Percentiles rank a stretch among this genome's conserved stretches.
These are phyloP conservation scores for Harpalus rufipes DNA, from an alignment of 2,888 invertebrate species.

Conservation along the genomic window DNA sequence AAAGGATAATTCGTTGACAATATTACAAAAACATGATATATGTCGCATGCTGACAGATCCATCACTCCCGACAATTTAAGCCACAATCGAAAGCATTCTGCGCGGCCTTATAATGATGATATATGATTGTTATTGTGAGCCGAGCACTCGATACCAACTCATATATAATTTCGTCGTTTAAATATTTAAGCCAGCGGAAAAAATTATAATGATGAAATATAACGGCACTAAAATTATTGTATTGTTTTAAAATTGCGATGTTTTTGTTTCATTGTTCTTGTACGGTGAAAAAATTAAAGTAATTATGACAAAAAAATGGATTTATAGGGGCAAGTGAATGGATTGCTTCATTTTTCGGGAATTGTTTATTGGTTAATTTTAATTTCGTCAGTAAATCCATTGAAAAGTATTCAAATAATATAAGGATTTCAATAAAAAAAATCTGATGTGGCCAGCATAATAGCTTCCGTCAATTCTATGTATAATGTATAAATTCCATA, in stretches of 20 bases:
- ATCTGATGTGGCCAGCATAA: no score
- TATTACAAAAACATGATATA: constrained; percentile 50
- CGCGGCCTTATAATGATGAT: constrained; percentile 10
- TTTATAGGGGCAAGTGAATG: background rate
- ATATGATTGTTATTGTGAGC: constrained; percentile 23
- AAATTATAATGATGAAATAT: constrained; percentile 41
- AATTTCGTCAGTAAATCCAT: no score
- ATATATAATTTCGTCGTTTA: constrained; percentile 39
- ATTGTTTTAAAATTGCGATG: constrained; percentile 33
- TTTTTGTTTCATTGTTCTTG: constrained; percentile 15
- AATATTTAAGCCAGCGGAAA: constrained; percentile 15
- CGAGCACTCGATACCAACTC: constrained; percentile 6
- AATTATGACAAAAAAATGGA: constrained; percentile 14
- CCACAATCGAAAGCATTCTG: constrained; percentile 17
- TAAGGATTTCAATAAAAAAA: no score
- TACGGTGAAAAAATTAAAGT: background rate
- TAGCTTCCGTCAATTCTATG: no score
- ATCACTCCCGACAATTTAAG: constrained; percentile 44
- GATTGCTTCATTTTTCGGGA: background rate
- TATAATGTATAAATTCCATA: no score
- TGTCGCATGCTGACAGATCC: constrained; percentile 41
- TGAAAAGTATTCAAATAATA: no score
- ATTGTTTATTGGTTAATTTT: background rate
- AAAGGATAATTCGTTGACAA: constrained; percentile 48
- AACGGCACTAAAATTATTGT: constrained; percentile 25